Evolutionary conservation across 2,113 vertebrate genomes (phyloP).

Genomic region (Serilophus lunatus): DNA sequence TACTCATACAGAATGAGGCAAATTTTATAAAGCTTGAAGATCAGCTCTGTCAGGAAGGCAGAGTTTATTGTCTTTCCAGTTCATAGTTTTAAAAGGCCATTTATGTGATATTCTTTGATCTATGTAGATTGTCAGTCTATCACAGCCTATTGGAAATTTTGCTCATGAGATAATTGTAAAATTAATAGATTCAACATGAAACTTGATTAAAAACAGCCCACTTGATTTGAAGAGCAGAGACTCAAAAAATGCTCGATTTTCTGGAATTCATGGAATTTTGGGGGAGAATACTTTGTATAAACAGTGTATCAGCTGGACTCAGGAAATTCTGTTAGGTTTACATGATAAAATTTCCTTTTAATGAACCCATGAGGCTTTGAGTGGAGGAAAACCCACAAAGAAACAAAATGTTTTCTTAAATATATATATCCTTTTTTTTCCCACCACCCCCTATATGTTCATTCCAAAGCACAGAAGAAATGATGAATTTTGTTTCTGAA

Average conservation of each 20-base stretch:
- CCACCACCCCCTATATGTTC: background rate
- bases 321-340: background rate
- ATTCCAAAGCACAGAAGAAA: background rate
- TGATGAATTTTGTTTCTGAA: accelerated
- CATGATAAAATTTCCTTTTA: background rate
- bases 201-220: slow-evolving; percentile 17
- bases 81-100: background rate
- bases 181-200: background rate
- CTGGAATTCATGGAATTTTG: background rate
- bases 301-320: background rate
- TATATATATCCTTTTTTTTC: background rate
- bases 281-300: background rate
- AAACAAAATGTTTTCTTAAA: background rate
- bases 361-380: background rate
- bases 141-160: background rate
- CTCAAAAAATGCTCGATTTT: background rate
- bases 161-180: slow-evolving; percentile 14
- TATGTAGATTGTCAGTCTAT: background rate
- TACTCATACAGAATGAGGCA: background rate
- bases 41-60: background rate
- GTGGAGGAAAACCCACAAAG: background rate
- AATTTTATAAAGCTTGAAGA: background rate
- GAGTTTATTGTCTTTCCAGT: background rate
- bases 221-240: background rate
- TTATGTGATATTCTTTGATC: background rate